Base-by-base conservation (phyloP, 2,113 vertebrate species). In the Lamprotornis superbus region DNA sequence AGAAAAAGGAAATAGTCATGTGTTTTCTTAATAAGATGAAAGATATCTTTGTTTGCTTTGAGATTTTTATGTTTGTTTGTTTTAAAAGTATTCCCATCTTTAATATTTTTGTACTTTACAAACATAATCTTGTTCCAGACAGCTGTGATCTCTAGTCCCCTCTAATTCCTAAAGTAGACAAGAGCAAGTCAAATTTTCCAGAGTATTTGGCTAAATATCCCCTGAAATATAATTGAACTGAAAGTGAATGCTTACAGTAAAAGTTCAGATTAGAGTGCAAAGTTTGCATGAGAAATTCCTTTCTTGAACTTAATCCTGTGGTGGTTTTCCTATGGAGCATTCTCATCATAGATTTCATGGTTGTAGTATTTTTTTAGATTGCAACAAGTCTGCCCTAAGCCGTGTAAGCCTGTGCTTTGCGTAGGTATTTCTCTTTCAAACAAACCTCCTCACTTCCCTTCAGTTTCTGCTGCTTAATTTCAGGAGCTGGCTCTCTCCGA, bases 21-120 rank as follows among this genome's bases (percentile, higher is more conserved):
- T 98, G 96, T 97, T 98, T 97, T 91, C 83, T 95, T 97, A 97
- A 92, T 95, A 94, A 96, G 90, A 97, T 98, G 96, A 97, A 96
- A 97, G 97, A 93, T 95, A 97, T 92, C 95, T 95, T 20, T 96
- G 89, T 97, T 97, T 97, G 96, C 87, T 97, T 97, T 97, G 96
- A 97, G 96, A 97, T 97, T 97, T 96, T 95, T 87, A 47, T 97
- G 86, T 97, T 97, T 97, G 90, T 97, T 97, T 96, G 85, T 94
- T 96, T 97, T 95, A 97, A 97, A 95, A 94, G 85, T 94, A 94
- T 97, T 97, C 94, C 91, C 94, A 96, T 97, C 94, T 97, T 98
- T 97, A 97, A 97, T 94, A 95, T 97, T 97, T 97, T 96, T 95
- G 82, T 96, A 84, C 96, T 95, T 96, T 96, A 95, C 91, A 97